Evolutionary conservation across 2,113 vertebrate species (phyloP).

Genomic region (Eublepharis macularius): DNA sequence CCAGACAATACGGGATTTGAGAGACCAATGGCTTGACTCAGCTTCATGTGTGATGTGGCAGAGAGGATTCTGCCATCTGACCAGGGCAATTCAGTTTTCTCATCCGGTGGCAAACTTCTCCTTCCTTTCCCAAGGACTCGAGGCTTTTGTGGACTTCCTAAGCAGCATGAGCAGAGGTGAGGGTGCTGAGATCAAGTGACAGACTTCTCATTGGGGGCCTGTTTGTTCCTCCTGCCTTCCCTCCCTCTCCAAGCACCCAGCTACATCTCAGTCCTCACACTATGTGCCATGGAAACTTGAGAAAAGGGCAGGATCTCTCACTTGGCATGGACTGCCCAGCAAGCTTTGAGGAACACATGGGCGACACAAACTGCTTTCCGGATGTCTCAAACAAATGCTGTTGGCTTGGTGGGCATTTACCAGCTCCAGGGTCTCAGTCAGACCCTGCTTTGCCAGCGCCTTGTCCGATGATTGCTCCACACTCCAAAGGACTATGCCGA

Average conservation of each 20-base stretch:
- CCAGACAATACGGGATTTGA: too few species aligned
- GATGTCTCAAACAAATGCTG: not conserved
- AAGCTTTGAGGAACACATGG: not conserved
- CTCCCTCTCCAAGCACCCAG: not conserved
- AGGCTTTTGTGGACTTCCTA: not conserved
- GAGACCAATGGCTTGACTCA: too few species aligned
- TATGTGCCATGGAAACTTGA: too few species aligned
- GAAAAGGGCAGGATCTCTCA: too few species aligned
- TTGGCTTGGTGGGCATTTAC: not conserved
- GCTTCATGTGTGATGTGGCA: not conserved
- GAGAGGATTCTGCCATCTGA: not conserved
- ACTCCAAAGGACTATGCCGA: not conserved
- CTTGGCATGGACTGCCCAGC: not conserved
- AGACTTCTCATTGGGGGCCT: not conserved
- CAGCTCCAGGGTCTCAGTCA: not conserved
- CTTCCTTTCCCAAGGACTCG: not conserved
- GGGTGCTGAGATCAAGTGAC: not conserved
- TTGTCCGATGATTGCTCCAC: not conserved
- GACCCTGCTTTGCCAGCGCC: not conserved
- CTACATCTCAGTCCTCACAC: not conserved
- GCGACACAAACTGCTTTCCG: not conserved
- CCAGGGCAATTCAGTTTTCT: not conserved
- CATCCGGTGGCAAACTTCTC: not conserved
- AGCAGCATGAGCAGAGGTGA: not conserved
- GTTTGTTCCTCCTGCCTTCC: not conserved